phyloP scores from a whole-genome alignment of 2,797 vertebrate species.

The Micromesistius poutassou region DNA sequence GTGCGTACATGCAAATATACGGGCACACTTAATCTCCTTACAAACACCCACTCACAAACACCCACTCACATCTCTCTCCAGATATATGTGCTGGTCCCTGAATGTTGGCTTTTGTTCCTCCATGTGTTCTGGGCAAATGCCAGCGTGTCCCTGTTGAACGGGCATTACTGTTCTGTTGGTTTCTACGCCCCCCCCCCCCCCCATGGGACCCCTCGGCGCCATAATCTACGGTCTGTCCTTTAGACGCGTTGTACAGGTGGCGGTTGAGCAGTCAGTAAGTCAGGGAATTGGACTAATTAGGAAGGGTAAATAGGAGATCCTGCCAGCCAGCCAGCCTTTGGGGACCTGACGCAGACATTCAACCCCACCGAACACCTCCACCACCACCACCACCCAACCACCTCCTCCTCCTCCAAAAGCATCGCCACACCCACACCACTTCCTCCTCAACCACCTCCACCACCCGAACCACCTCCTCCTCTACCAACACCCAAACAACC shows the following conservation, averaged over 20 bases:
- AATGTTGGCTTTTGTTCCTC: constrained; percentile 63
- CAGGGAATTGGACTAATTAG: constrained; percentile 76
- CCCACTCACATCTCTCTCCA: constrained; percentile 16
- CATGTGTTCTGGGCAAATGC: constrained; percentile 62
- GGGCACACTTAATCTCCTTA: neutral
- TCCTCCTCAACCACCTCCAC: neutral
- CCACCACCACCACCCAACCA: neutral
- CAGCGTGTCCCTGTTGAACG: constrained; percentile 62
- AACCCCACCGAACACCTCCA: neutral
- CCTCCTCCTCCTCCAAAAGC: neutral
- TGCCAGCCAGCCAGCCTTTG: constrained; percentile 50
- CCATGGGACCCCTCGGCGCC: constrained; percentile 39
- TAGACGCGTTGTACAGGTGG: constrained; percentile 73
- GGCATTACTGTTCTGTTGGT: constrained; percentile 67
- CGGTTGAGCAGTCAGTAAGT: constrained; percentile 43
- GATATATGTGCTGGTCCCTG: constrained; percentile 43
- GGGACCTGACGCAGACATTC: constrained; percentile 28
- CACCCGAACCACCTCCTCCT: neutral
- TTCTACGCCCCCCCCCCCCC: constrained; percentile 39
- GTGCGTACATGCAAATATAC: constrained; percentile 5
- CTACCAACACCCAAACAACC: neutral
- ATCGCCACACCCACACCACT: neutral
- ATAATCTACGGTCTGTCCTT: constrained; percentile 67
- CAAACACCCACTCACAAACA: neutral
- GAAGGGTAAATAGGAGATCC: constrained; percentile 69